Conservation (phyloP, 2,797 vertebrate genomes). For the Arremon aurantiirostris region DNA sequence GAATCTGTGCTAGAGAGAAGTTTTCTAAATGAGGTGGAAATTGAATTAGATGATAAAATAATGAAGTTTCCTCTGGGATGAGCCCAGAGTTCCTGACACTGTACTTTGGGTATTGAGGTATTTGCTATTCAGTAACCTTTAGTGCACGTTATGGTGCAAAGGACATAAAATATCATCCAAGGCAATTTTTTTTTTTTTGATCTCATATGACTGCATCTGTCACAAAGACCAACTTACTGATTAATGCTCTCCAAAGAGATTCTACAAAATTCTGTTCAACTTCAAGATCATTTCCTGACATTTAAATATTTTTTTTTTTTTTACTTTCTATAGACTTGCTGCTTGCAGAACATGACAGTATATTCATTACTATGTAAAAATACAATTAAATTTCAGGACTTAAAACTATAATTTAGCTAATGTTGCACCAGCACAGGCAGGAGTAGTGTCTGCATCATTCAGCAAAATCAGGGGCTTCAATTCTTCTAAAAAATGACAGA, state of each 20-base stretch:
- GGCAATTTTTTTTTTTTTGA: not conserved
- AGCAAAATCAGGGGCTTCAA: not conserved
- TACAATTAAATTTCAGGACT: not conserved
- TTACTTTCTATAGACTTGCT: not conserved
- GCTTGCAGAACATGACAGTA: not conserved
- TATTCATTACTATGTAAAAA: not conserved
- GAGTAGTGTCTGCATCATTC: not conserved
- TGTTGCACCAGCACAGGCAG: not conserved
- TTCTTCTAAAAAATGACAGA: not conserved
- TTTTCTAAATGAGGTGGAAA: not conserved
- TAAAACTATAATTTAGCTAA: not conserved
- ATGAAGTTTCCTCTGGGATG: not conserved
- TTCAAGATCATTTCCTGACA: slow-evolving; percentile 36
- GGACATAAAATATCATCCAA: slow-evolving; percentile 58
- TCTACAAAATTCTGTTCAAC: not conserved
- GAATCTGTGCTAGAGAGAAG: not conserved
- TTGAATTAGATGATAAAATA: not conserved
- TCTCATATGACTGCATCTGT: slow-evolving; percentile 31
- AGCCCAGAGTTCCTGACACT: not conserved
- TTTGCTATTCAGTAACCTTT: slow-evolving; percentile 41
- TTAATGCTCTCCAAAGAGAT: slow-evolving; percentile 47
- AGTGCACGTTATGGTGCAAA: slow-evolving; percentile 36
- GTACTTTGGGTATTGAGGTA: not conserved
- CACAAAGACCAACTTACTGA: slow-evolving; percentile 43
- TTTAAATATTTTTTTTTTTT: not conserved